Conservation (phyloP, 1,140 invertebrate species). For the Pemphigus obesinymphae region DNA sequence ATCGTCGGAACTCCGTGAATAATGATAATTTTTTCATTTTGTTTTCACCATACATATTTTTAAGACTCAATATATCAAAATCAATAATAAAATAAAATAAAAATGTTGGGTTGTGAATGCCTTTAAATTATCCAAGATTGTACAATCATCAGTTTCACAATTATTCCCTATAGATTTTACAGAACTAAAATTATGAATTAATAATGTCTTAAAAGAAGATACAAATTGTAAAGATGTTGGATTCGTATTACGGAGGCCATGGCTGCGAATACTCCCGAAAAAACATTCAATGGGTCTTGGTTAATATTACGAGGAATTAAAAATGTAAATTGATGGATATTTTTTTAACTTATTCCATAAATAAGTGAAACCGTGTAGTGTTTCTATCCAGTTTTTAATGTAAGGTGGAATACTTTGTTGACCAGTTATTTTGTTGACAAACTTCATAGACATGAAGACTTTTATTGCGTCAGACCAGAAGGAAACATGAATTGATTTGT, state of each 20-base stretch:
- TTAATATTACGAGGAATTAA: background rate
- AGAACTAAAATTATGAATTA: background rate
- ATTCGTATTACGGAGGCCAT: background rate
- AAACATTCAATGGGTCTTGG: background rate
- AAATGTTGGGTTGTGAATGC: too few relatives aligned
- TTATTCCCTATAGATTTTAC: background rate
- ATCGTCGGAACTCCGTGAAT: too few relatives aligned
- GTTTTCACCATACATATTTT: too few relatives aligned
- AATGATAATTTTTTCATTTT: too few relatives aligned
- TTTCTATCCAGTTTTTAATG: background rate
- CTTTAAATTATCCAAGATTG: background rate
- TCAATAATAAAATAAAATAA: too few relatives aligned
- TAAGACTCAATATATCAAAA: too few relatives aligned
- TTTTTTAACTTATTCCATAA: background rate
- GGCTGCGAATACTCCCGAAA: background rate
- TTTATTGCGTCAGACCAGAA: too few relatives aligned
- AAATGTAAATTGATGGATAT: background rate
- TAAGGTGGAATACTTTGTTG: background rate
- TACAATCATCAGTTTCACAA: background rate
- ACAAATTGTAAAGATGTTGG: background rate
- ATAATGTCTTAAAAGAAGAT: background rate
- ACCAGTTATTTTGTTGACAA: too few relatives aligned
- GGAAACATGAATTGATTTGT: background rate
- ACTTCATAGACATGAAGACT: too few relatives aligned
- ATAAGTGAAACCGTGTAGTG: background rate